These are phyloP conservation scores for Agrochola macilenta DNA, from an alignment of 2,888 invertebrate genomes.

Conservation along the genomic window DNA sequence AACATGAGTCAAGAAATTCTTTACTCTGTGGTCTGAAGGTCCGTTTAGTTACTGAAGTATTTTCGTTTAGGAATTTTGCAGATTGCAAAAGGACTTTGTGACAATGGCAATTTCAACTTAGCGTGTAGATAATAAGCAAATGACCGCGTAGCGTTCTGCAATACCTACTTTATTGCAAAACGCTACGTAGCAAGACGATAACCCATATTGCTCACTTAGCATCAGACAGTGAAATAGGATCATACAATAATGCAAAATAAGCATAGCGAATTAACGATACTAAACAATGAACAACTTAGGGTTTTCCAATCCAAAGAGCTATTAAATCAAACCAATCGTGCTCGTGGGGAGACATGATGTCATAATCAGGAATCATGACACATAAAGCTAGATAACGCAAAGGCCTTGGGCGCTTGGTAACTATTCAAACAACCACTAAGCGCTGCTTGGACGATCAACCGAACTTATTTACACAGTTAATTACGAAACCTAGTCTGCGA, in stretches of 20 bases:
- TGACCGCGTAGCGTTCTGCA: conserved; percentile 1
- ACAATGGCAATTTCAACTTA: conserved; percentile 8
- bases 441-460: conserved; percentile 42
- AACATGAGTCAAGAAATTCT: neutral
- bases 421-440: conserved; percentile 68
- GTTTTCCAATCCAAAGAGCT: conserved; percentile 25
- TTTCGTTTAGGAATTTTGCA: neutral
- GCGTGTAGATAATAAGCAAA: conserved; percentile 2
- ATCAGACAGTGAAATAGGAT: conserved; percentile 45
- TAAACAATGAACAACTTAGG: conserved; percentile 17
- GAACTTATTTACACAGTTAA: conserved; percentile 43
- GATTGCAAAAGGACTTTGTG: conserved; percentile 1
- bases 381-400: conserved; percentile 70
- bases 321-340: conserved; percentile 45
- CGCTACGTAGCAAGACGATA: conserved; percentile 47
- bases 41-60: conserved; percentile 7
- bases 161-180: conserved; percentile 21
- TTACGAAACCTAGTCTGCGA: conserved; percentile 41
- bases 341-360: conserved; percentile 61
- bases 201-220: conserved; percentile 51
- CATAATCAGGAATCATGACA: conserved; percentile 72
- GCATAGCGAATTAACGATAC: neutral
- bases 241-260: conserved; percentile 14
- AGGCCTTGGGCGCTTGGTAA: conserved; percentile 72
- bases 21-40: no score